A percentile compares a stretch with the other conserved stretches of the same genome.
Conservation (phyloP, 2,113 vertebrate species). For the Thamnophis sirtalis region DNA sequence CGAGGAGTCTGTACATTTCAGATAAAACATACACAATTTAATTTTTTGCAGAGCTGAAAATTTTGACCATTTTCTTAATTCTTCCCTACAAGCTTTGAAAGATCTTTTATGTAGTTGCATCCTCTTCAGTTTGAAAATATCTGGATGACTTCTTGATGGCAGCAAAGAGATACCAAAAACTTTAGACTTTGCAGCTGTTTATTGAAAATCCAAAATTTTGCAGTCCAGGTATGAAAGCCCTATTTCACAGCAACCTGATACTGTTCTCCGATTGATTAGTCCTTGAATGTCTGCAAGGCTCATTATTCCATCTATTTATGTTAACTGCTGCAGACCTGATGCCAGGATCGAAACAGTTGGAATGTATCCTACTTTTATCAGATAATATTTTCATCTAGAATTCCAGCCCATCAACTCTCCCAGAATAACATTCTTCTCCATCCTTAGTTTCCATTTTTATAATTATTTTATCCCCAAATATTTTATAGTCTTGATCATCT, state of each 20-base stretch:
- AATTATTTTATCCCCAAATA: not conserved
- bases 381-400: not conserved
- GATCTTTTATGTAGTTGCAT: not conserved
- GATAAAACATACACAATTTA: not conserved
- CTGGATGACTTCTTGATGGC: not conserved
- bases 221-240: not conserved
- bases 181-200: not conserved
- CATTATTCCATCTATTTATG: not conserved
- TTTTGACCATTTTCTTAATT: not conserved
- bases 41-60: not conserved
- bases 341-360: not conserved
- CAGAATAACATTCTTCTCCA: not conserved
- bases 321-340: not conserved
- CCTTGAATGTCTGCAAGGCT: not conserved
- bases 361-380: not conserved
- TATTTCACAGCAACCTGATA: not conserved
- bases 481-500: not conserved
- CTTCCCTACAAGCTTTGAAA: not conserved
- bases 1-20: not conserved
- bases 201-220: not conserved
- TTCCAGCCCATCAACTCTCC: not conserved
- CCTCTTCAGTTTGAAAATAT: not conserved
- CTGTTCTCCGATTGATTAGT: not conserved
- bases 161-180: not conserved
- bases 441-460: not conserved